Base-by-base conservation (phyloP, 2,888 invertebrate species). In the Periphyllus acericola region DNA sequence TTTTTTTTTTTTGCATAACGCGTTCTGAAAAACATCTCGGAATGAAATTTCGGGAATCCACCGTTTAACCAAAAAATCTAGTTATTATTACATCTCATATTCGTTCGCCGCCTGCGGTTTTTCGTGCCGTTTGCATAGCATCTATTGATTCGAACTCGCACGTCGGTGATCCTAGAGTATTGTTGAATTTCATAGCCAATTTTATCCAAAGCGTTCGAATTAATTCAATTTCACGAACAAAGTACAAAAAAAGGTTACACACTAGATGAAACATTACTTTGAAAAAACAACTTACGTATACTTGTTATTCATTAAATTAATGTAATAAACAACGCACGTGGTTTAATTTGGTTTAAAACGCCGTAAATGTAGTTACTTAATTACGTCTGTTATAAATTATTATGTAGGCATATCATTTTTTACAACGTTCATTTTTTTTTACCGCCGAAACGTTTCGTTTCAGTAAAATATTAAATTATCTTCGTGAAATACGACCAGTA, bases 321-420 rank as follows among this genome's bases (percentile, higher is more conserved):
- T 17, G 29, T 46, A 60, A 60, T 25, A 25, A 55, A 55, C 55
- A 55, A 55, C 21, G 60, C 60, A 60, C 60, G 19, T 3, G n/a
- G 76, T 76, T 76, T 29, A 76, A 46, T 76, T 40, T 46, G 46
- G 76, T 46, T 74, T 46, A 76, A 76, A 76, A 29, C 29, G 25
- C 25, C n/a, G 76, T 29, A 76, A 76, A 76, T n/a, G 40, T 46
- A 46, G 3, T 75, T 29, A 40, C 46, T 46, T 46, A 75, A 46
- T 29, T 76, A 29, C 46, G 76, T 29, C 19, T 46, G 46, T 76
- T 46, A 76, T 76, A 76, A 76, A 76, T 76, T 46, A 46, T n/a
- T n/a, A 76, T 46, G 29, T 40, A 25, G 25, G 4, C 60, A 25
- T 60, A 60, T 21, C 2, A 60, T 60, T 60, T 60, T 60, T 60